phyloP scores from a whole-genome alignment of 2,797 vertebrate genomes.

The Manis javanica region DNA sequence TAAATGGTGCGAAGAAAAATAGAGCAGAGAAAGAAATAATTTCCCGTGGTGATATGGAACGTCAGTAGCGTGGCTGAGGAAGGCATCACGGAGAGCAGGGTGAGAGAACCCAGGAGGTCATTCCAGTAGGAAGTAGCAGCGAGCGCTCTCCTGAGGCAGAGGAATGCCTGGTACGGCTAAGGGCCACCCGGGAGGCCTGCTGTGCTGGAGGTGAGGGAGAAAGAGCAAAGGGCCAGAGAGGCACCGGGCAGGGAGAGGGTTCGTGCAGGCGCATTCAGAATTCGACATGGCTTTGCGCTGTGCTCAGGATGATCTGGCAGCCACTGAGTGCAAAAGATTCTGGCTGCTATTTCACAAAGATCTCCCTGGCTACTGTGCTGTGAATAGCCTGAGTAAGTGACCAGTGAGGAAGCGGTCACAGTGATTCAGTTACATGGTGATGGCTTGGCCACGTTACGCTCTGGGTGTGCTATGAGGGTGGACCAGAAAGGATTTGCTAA shows the following conservation, averaged over 20 bases:
- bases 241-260: background rate
- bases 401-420: background rate
- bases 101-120: background rate
- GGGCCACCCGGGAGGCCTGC: background rate
- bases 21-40: background rate
- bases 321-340: background rate
- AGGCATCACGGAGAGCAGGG: background rate
- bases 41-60: background rate
- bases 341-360: background rate
- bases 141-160: background rate
- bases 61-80: background rate
- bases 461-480: background rate
- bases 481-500: background rate
- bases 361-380: background rate
- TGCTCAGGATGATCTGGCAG: background rate
- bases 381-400: background rate
- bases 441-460: background rate
- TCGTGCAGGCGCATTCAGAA: background rate
- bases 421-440: background rate
- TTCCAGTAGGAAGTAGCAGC: background rate
- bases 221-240: background rate
- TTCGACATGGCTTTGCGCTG: background rate
- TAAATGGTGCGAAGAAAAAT: background rate
- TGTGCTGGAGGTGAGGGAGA: background rate
- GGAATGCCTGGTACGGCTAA: background rate